These are phyloP conservation scores for Eolophus roseicapilla DNA, from an alignment of 2,113 vertebrate genomes.

Conservation along the genomic window DNA sequence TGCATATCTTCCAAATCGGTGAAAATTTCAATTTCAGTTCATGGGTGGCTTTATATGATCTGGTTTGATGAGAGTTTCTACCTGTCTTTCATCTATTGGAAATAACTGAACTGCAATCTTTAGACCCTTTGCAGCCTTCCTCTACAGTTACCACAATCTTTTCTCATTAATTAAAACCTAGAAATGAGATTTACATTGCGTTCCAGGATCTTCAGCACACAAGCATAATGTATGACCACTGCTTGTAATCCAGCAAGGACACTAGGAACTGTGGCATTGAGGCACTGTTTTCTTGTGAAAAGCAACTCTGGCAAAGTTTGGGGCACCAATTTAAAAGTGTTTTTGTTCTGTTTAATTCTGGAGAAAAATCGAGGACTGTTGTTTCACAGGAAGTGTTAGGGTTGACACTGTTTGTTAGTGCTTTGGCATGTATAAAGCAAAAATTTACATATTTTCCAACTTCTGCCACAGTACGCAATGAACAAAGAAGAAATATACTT, in stretches of 20 bases:
- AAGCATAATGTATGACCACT: neutral
- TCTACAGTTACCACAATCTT: neutral
- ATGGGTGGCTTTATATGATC: neutral
- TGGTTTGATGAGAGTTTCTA: neutral
- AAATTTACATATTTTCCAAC: neutral
- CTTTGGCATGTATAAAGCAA: neutral
- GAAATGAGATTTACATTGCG: neutral
- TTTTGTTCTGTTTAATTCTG: neutral
- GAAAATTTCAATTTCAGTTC: slow-evolving; percentile 24
- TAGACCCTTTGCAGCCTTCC: neutral
- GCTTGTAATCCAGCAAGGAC: neutral
- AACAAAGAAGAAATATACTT: slow-evolving; percentile 5
- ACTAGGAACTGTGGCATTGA: neutral
- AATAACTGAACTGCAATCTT: neutral
- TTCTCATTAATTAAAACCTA: neutral
- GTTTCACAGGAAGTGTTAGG: neutral
- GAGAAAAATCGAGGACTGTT: neutral
- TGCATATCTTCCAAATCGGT: slow-evolving; percentile 44
- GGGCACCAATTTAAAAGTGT: neutral
- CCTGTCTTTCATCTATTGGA: neutral
- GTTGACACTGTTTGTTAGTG: neutral
- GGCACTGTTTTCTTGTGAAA: neutral
- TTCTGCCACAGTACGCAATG: neutral
- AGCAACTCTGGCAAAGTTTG: neutral
- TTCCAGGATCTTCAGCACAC: neutral